These are phyloP conservation scores for Geotrypetes seraphini DNA, from an alignment of 2,797 vertebrate genomes.

Conservation along the genomic window DNA sequence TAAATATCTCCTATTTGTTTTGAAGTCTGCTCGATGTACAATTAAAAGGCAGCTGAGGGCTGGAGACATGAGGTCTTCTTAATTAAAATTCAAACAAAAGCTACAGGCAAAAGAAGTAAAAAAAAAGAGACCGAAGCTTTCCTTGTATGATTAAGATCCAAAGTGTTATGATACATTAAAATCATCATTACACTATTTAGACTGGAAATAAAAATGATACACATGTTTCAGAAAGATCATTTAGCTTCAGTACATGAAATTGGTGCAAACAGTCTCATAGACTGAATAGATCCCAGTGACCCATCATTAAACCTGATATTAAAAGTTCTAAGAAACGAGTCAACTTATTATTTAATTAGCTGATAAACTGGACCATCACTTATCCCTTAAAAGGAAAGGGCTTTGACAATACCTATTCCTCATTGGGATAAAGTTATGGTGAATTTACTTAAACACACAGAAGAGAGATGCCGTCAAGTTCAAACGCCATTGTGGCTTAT, in stretches of 20 bases:
- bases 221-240: constrained; percentile 68
- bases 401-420: too few relatives aligned
- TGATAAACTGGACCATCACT: too few relatives aligned
- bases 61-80: constrained; percentile 83
- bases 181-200: constrained; percentile 78
- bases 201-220: constrained; percentile 72
- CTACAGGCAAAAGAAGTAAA: constrained; percentile 73
- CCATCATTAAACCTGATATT: too few relatives aligned
- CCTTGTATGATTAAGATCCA: constrained; percentile 84
- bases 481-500: too few relatives aligned
- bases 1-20: constrained; percentile 83
- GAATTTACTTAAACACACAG: too few relatives aligned
- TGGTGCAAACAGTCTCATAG: constrained; percentile 49
- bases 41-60: constrained; percentile 85
- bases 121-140: too few relatives aligned
- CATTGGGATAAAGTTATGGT: too few relatives aligned
- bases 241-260: constrained; percentile 65
- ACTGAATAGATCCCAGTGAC: too few relatives aligned
- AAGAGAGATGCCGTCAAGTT: too few relatives aligned
- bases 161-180: constrained; percentile 86
- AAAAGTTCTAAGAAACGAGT: too few relatives aligned
- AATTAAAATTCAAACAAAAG: constrained; percentile 97
- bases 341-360: too few relatives aligned
- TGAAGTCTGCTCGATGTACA: constrained; percentile 94
- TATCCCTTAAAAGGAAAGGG: too few relatives aligned